Evolutionary conservation across 2,797 vertebrate species (phyloP).

Genomic region (Sebastes vulpes): DNA sequence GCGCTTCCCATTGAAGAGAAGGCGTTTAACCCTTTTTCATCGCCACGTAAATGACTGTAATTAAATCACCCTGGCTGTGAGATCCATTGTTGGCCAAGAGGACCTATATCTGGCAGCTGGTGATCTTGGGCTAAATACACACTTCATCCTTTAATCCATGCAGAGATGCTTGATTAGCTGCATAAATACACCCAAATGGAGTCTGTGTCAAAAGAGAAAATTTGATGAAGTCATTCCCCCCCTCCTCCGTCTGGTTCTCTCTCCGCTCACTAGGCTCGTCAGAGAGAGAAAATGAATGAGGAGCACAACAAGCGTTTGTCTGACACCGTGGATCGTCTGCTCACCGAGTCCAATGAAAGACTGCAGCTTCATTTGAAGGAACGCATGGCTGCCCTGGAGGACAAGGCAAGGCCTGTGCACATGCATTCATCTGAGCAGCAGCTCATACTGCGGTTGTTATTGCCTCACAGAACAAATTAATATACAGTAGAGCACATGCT

Average conservation of each 20-base stretch:
- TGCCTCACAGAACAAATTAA: conserved; percentile 12
- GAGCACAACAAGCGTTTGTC: conserved; percentile 96
- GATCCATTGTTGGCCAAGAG: conserved; percentile 55
- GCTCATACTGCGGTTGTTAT: conserved; percentile 14
- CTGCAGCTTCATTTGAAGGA: conserved; percentile 97
- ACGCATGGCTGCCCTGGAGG: conserved; percentile 95
- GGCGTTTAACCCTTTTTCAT: conserved; percentile 60
- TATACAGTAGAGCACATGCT: not conserved
- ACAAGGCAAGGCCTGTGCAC: conserved; percentile 87
- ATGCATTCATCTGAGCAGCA: conserved; percentile 13
- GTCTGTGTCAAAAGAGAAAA: conserved; percentile 57
- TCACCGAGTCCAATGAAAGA: conserved; percentile 95
- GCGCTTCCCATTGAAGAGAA: conserved; percentile 25
- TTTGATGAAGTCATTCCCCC: conserved; percentile 31
- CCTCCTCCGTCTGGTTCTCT: not conserved
- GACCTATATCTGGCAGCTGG: conserved; percentile 62
- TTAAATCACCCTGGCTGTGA: conserved; percentile 55
- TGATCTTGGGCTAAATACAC: conserved; percentile 58
- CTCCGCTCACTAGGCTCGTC: conserved; percentile 86
- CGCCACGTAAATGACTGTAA: conserved; percentile 63
- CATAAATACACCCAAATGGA: conserved; percentile 51
- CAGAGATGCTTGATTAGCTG: conserved; percentile 65
- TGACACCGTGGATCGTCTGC: conserved; percentile 94
- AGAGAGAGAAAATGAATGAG: conserved; percentile 98
- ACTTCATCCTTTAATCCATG: conserved; percentile 65